Evolutionary conservation across 2,113 vertebrate genomes (phyloP), one percentile per base, ranked within the genome.

Genomic region (Atractosteus spatula): DNA sequence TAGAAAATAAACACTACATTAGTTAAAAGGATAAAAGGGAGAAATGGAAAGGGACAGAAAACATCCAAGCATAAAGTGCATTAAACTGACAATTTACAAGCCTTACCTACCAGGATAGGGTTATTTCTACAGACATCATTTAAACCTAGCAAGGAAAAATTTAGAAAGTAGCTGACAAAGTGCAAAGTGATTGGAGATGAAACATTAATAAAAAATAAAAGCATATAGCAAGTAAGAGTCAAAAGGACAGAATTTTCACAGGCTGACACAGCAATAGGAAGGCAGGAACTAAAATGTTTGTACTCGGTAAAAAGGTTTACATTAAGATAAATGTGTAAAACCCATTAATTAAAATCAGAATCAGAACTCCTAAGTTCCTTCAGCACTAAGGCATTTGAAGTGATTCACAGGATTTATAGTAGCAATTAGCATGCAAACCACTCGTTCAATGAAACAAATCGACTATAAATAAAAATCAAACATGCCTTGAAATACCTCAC

Each of bases 71-170:
- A 69, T 8, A 69, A 78, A 78, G 79, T 55, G 80, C 79, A 79
- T 78, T 78, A 83, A 85, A 83, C 81, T 69, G 82, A 86, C 78
- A 76, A 85, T 55, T 85, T 81, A 87, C 82, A 88, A 85, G 85
- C 87, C 79, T 85, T 92, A 93, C 93, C 90, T 94, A 94, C 91
- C 90, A 85, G 89, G 84, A 85, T 16, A 85, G 88, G 86, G 87
- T 90, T 91, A 91, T 89, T 89, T 90, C 88, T 92, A 92, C 84
- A 85, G 88, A 91, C 91, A 91, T 82, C 91, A 91, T 78, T 91
- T 92, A 94, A 84, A 93, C 92, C 92, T 94, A 91, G 88, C 91
- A 86, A 91, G 88, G 88, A 93, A 84, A 93, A 81, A 93, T 88
- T 87, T 88, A 88, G 84, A 91, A 75, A 92, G 84, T 72, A 85